These are phyloP conservation scores for Euspilapteryx auroguttella DNA, from an alignment of 2,888 invertebrate genomes.

Conservation along the genomic window DNA sequence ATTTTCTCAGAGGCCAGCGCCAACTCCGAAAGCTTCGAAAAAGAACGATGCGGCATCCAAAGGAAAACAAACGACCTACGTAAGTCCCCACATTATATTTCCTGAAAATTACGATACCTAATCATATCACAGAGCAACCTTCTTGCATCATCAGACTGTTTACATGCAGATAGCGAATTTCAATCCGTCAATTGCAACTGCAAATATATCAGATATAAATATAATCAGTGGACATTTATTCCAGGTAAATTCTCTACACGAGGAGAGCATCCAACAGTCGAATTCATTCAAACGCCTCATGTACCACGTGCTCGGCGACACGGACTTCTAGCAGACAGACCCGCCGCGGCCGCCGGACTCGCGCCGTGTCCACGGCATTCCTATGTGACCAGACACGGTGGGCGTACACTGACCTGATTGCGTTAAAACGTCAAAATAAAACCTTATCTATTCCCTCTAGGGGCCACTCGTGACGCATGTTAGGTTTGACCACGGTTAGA, in stretches of 20 bases:
- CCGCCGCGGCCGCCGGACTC: conserved; percentile 6
- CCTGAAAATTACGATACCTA: not conserved
- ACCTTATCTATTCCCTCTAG: too few relatives aligned
- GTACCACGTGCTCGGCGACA: conserved; percentile 86
- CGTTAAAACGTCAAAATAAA: too few relatives aligned
- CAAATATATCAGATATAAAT: conserved; percentile 1
- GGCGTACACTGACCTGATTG: too few relatives aligned
- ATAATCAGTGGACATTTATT: conserved; percentile 10
- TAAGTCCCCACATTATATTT: too few relatives aligned
- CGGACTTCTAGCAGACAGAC: conserved; percentile 63
- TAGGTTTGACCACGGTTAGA: too few relatives aligned
- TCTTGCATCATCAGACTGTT: too few relatives aligned
- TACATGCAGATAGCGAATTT: too few relatives aligned
- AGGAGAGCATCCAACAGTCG: conserved; percentile 87
- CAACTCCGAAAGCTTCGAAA: conserved; percentile 35
- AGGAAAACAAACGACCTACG: conserved; percentile 52
- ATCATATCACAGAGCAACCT: not conserved
- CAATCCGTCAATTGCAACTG: too few relatives aligned
- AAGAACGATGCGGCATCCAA: conserved; percentile 27
- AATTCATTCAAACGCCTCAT: conserved; percentile 91
- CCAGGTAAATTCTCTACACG: conserved; percentile 70
- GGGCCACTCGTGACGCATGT: too few relatives aligned
- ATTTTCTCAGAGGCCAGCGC: conserved; percentile 43
- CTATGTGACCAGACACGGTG: too few relatives aligned
- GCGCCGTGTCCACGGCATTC: conserved; percentile 9